Evolutionary conservation across 37 sponge, comb jelly and placozoan genomes (phyloP).

Genomic region (Oscarella lobularis): DNA sequence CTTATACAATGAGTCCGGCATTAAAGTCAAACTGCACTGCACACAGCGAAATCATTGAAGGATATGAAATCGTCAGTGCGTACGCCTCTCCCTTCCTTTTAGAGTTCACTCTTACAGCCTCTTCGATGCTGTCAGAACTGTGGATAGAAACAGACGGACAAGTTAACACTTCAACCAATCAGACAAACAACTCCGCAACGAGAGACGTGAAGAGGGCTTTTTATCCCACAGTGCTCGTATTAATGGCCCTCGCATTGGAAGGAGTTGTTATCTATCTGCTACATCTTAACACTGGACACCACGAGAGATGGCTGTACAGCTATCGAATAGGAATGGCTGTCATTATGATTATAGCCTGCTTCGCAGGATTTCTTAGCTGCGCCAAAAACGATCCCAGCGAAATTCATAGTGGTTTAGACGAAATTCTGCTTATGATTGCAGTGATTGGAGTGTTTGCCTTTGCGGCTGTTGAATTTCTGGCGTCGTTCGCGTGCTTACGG

Average conservation of each 20-base stretch:
- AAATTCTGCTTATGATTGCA: not conserved
- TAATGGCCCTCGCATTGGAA: not conserved
- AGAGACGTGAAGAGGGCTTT: not conserved
- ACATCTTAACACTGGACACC: not conserved
- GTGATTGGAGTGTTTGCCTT: not conserved
- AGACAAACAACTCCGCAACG: not conserved
- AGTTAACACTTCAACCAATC: not conserved
- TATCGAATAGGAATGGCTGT: not conserved
- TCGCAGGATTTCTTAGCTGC: not conserved
- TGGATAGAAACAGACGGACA: not conserved
- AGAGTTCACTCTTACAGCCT: not conserved
- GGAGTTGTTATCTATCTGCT: not conserved
- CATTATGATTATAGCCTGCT: not conserved
- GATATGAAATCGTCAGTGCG: not conserved
- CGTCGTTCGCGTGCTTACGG: not conserved
- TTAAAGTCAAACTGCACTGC: not conserved
- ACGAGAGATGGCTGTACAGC: no score
- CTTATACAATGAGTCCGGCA: not conserved
- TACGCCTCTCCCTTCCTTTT: not conserved
- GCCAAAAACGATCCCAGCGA: not conserved
- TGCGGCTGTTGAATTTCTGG: not conserved
- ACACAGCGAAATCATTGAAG: not conserved
- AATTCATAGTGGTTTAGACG: not conserved
- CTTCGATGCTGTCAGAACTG: not conserved
- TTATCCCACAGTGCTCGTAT: not conserved